Conservation (phyloP, 2,888 invertebrate species). For the Adelphocoris suturalis region DNA sequence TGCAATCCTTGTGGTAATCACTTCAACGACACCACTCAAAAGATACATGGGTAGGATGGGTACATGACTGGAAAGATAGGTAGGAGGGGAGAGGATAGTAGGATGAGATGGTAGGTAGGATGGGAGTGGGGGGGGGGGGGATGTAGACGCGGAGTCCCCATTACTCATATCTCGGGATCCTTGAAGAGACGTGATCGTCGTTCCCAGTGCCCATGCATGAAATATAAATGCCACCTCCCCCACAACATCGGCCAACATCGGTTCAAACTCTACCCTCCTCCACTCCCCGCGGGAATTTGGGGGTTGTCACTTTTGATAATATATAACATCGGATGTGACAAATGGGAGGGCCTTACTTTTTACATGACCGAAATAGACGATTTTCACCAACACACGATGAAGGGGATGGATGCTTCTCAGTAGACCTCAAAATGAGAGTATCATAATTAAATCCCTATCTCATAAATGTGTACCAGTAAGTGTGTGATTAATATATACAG, state of each 20-base stretch:
- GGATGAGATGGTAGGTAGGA: background rate
- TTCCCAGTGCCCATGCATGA: constrained; percentile 56
- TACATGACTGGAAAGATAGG: too few relatives aligned
- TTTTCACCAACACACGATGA: background rate
- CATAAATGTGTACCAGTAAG: too few relatives aligned
- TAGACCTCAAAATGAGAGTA: too few relatives aligned
- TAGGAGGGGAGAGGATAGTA: too few relatives aligned
- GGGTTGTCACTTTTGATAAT: constrained; percentile 48
- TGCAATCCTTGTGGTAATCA: too few relatives aligned
- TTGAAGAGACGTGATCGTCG: constrained; percentile 61
- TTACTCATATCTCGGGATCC: constrained; percentile 50
- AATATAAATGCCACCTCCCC: constrained; percentile 57
- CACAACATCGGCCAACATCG: constrained; percentile 53
- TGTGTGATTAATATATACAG: too few relatives aligned
- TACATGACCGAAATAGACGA: constrained; percentile 57
- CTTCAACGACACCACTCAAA: too few relatives aligned
- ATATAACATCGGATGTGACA: constrained; percentile 55
- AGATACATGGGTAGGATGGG: too few relatives aligned
- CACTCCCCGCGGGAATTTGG: background rate
- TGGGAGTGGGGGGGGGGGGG: background rate
- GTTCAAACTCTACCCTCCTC: constrained; percentile 27
- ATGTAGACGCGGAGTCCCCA: constrained; percentile 9
- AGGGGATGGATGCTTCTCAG: background rate
- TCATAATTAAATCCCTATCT: too few relatives aligned
- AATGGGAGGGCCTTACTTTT: constrained; percentile 33